A percentile compares a stretch with the other conserved stretches of the same genome.
Evolutionary conservation across 2,797 vertebrate species (phyloP).

Genomic region (Poliocrania exsul): DNA sequence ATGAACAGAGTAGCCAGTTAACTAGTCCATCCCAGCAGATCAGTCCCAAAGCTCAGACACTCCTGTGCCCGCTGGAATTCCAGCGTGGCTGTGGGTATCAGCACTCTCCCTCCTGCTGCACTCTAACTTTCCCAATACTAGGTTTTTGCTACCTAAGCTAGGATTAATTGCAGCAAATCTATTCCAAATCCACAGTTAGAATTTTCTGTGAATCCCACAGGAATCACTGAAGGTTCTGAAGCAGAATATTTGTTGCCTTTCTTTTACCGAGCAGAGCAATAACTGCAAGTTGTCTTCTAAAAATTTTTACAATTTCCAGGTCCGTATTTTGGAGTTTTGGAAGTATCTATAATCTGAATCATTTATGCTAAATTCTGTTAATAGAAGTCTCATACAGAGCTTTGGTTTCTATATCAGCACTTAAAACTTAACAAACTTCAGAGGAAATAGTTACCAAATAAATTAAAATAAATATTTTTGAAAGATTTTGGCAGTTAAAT

Average conservation of each 20-base stretch:
- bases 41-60: conserved; percentile 3
- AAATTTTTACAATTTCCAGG: background rate
- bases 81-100: conserved; percentile 25
- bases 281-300: conserved; percentile 22
- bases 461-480: background rate
- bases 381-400: background rate
- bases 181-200: background rate
- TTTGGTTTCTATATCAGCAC: background rate
- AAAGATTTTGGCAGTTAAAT: conserved; percentile 13
- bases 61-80: background rate
- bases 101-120: background rate
- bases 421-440: background rate
- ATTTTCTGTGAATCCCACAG: background rate
- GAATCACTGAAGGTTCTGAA: background rate
- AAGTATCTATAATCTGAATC: background rate
- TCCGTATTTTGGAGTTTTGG: background rate
- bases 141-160: background rate
- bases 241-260: conserved; percentile 15
- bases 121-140: background rate
- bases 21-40: conserved; percentile 16
- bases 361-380: background rate
- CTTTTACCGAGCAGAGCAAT: conserved; percentile 40
- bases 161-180: background rate
- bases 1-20: conserved; percentile 2
- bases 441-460: background rate